phyloP scores from a whole-genome alignment of 2,797 vertebrate genomes.

The Diglossa cyanea region DNA sequence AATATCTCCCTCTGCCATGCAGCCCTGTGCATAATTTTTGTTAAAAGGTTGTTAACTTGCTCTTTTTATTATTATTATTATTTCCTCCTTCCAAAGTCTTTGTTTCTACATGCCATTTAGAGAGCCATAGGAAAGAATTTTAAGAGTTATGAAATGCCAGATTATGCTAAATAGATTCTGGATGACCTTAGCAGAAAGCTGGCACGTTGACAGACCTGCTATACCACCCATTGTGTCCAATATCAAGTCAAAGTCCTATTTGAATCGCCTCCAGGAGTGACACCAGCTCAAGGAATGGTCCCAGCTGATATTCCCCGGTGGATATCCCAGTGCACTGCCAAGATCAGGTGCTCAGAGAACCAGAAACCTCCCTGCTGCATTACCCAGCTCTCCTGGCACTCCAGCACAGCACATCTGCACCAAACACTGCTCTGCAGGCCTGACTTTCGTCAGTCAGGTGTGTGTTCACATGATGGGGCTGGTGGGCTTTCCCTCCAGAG shows the following conservation, averaged over 20 bases:
- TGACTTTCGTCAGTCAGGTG: neutral
- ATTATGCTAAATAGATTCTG: slow-evolving; percentile 32
- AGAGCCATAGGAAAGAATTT: neutral
- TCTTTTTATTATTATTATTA: neutral
- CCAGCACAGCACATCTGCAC: neutral
- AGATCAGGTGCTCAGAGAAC: neutral
- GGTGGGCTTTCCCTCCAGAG: neutral
- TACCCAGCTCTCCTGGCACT: neutral
- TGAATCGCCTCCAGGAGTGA: neutral
- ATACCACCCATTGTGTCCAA: neutral
- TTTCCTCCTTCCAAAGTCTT: neutral
- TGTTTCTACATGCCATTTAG: neutral
- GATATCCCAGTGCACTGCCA: neutral
- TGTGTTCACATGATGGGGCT: neutral
- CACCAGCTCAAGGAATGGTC: neutral
- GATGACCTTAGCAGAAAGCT: neutral
- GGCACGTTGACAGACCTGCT: neutral
- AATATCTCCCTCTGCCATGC: slow-evolving; percentile 38
- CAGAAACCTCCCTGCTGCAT: neutral
- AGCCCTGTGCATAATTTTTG: slow-evolving; percentile 41
- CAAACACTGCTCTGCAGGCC: neutral
- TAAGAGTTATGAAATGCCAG: slow-evolving; percentile 24
- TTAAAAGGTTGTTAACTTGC: slow-evolving; percentile 66
- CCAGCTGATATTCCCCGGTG: neutral
- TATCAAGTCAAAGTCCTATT: neutral